A percentile compares a stretch with the other conserved stretches of the same genome.
Evolutionary conservation across 2,797 vertebrate genomes (phyloP).

Genomic region (Tenualosa ilisha): DNA sequence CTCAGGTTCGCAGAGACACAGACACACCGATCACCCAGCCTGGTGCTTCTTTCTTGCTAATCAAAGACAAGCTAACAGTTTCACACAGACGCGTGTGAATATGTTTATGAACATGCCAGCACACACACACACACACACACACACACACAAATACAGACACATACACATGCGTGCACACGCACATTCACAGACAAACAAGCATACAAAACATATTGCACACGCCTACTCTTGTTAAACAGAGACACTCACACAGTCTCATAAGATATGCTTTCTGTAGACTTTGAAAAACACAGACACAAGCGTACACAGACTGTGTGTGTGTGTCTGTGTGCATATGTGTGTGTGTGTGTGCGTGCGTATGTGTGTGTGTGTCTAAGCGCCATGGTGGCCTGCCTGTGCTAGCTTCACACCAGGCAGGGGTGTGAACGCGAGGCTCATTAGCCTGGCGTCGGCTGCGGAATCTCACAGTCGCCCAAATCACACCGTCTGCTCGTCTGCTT

Average conservation of each 20-base stretch:
- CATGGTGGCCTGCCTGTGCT: neutral
- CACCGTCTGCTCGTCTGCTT: conserved; percentile 25
- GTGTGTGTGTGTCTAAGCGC: neutral
- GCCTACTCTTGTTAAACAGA: neutral
- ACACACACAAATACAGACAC: neutral
- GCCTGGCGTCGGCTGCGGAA: neutral
- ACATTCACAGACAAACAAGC: neutral
- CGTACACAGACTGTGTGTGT: neutral
- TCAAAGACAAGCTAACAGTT: neutral
- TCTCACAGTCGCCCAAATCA: conserved; percentile 9
- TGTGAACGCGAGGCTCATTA: conserved; percentile 8
- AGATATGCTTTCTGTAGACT: conserved; percentile 15
- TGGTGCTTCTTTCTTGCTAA: neutral
- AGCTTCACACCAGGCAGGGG: conserved; percentile 24
- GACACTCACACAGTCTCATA: neutral
- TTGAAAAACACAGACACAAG: neutral
- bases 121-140: neutral
- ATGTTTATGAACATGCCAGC: neutral
- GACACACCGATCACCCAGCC: neutral
- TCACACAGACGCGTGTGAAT: neutral
- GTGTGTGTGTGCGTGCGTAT: neutral
- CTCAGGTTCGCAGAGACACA: neutral
- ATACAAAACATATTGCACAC: conserved; percentile 10
- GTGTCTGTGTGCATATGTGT: neutral
- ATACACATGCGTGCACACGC: neutral